Conservation (phyloP, 2,797 vertebrate genomes). For the Acanthurus lineatus region DNA sequence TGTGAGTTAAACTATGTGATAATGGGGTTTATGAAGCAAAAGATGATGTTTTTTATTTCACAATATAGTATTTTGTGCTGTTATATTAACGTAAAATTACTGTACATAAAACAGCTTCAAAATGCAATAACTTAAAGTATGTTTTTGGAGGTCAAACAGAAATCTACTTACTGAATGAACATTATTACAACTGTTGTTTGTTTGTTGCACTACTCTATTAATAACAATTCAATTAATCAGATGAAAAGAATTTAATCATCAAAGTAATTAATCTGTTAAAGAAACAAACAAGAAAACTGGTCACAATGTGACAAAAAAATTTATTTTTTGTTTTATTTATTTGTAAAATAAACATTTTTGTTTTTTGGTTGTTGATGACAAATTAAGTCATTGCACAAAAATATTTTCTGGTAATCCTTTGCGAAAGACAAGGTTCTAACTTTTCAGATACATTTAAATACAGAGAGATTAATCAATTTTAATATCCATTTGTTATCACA, state of each 20-base stretch:
- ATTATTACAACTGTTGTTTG: background rate
- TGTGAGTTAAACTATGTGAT: constrained; percentile 5
- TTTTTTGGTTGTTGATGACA: no score
- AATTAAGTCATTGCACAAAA: background rate
- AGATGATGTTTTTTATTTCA: background rate
- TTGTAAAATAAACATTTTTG: background rate
- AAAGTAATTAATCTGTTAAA: background rate
- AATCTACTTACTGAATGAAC: background rate
- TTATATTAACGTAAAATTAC: no score
- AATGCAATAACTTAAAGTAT: background rate
- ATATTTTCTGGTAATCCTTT: background rate
- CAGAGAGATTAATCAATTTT: background rate
- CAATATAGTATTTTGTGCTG: background rate
- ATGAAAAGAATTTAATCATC: background rate
- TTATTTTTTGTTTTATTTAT: background rate
- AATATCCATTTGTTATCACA: no score
- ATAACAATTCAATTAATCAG: background rate
- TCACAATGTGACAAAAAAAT: no score
- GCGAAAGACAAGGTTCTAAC: background rate
- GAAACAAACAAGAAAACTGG: no score
- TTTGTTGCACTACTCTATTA: no score
- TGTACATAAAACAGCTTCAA: no score
- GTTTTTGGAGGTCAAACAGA: background rate
- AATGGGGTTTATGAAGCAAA: constrained; percentile 7
- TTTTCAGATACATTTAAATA: background rate